Percentiles rank a stretch among this genome's conserved stretches.
Evolutionary conservation across 1,140 invertebrate species (phyloP).

Genomic region (Drosophila teissieri): DNA sequence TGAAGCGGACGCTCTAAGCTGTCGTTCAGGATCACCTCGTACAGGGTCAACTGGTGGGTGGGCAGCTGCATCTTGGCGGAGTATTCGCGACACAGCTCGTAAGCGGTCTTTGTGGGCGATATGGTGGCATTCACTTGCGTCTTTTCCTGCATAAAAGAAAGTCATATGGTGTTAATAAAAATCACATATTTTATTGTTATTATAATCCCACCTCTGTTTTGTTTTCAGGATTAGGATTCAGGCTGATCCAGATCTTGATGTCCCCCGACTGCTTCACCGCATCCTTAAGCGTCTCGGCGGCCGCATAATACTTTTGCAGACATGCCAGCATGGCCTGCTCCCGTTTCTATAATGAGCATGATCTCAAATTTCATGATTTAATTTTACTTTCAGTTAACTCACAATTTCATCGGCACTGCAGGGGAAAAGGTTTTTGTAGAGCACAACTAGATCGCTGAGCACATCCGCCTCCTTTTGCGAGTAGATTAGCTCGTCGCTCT

Average conservation of each 20-base stretch:
- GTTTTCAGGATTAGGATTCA: conserved; percentile 77
- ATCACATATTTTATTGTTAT: too few relatives aligned
- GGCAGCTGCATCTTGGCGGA: conserved; percentile 87
- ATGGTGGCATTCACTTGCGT: conserved; percentile 85
- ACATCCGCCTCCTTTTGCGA: conserved; percentile 88
- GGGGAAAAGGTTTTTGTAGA: conserved; percentile 86
- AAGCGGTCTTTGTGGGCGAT: conserved; percentile 90
- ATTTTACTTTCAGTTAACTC: neutral
- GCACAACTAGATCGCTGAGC: conserved; percentile 88
- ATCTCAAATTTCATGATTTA: neutral
- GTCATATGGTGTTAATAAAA: too few relatives aligned
- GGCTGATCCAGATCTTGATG: conserved; percentile 90
- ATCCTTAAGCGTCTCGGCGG: conserved; percentile 84
- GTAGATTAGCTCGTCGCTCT: conserved; percentile 85
- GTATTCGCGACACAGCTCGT: conserved; percentile 89
- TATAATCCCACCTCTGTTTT: conserved; percentile 64
- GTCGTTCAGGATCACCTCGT: conserved; percentile 91
- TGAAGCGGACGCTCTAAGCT: conserved; percentile 91
- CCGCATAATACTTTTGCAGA: conserved; percentile 88
- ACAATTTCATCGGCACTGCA: conserved; percentile 85
- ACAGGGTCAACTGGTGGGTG: conserved; percentile 88
- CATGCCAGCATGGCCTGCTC: conserved; percentile 90
- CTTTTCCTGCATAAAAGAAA: conserved; percentile 64
- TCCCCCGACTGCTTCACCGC: conserved; percentile 90
- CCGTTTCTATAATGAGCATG: conserved; percentile 81